Base-by-base conservation (phyloP, 2,888 invertebrate species). In the Apamea crenata region DNA sequence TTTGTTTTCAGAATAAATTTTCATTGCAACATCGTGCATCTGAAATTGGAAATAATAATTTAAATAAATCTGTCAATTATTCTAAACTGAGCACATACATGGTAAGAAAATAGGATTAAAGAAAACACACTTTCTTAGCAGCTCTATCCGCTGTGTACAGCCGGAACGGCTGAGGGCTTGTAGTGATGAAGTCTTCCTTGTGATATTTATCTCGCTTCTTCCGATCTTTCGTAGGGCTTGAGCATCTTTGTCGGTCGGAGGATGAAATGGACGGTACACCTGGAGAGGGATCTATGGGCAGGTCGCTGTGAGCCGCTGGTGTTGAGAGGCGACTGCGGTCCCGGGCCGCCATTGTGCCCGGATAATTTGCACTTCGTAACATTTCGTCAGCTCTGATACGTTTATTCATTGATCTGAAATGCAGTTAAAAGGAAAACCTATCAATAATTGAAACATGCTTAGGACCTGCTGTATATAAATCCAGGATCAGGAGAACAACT, bases 361-460 rank as follows among this genome's bases (percentile, higher is more conserved):
- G 98, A 80, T 98, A 95, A 59, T 97, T 97, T 0, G 98, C 97
- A 1, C 97, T 97, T 82, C 97, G 97, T 74, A 98, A 93, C 96
- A 98, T 96, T 93, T 98, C 98, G 87, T 98, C 98, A 0, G 98
- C 97, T 80, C 98, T 96, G 61, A 98, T 97, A 90, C 97, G 97
- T 87, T 98, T 97, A 90, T 98, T 98, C 89, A 98, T 95, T 32
- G 97, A 96, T 86, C 98, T 98, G 79, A 50, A 88, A 86, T 50
- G 86, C 44, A 92, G 25, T 36, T 21, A 29, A 36, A 63, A 32
- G n/a, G 44, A 77, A 59, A 63, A 74, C 29, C 10, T 65, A 7
- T 81, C 14, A 73, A 18, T 32, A 47, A 25, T 44, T 63, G 8
- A 65, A 53, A 18, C 32, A 10, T 50, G 18, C 18, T 25, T 65